Percentiles rank a stretch among this genome's conserved stretches.
Conservation (phyloP, 2,113 vertebrate genomes). For the Psettodes erumei region DNA sequence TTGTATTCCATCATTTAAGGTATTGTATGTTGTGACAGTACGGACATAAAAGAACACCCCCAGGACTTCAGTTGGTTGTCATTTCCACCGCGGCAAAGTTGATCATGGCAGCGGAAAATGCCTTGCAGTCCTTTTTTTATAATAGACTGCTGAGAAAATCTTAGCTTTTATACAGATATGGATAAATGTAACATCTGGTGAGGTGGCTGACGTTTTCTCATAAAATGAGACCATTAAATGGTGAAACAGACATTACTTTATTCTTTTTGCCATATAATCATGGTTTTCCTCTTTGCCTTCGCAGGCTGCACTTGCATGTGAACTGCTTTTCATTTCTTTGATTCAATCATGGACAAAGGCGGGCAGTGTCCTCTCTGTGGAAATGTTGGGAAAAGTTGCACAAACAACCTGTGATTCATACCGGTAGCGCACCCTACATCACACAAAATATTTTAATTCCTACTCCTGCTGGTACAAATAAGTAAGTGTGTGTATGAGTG, state of each 20-base stretch:
- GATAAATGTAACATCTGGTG: constrained; percentile 18
- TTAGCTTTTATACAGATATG: constrained; percentile 13
- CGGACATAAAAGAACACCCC: constrained; percentile 44
- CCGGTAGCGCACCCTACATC: background rate
- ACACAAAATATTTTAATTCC: background rate
- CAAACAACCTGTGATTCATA: background rate
- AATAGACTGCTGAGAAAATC: constrained; percentile 22
- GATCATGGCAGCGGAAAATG: constrained; percentile 11
- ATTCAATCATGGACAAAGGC: too few relatives aligned
- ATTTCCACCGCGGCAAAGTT: constrained; percentile 30
- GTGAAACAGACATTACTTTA: constrained; percentile 10
- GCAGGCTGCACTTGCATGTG: background rate
- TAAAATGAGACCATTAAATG: constrained; percentile 28
- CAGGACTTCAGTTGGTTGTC: constrained; percentile 35
- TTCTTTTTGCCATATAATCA: background rate
- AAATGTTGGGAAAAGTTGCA: background rate
- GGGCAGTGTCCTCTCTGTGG: background rate
- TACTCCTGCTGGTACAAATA: background rate
- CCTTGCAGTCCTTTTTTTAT: constrained; percentile 4
- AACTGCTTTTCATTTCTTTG: background rate
- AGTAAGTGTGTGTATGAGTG: background rate
- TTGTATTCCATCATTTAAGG: constrained; percentile 20
- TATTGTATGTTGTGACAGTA: constrained; percentile 36
- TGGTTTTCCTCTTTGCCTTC: background rate
- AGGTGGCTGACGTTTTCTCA: constrained; percentile 16